These are phyloP conservation scores for Anas capensis DNA, from an alignment of 2,797 vertebrate species.

Conservation along the genomic window DNA sequence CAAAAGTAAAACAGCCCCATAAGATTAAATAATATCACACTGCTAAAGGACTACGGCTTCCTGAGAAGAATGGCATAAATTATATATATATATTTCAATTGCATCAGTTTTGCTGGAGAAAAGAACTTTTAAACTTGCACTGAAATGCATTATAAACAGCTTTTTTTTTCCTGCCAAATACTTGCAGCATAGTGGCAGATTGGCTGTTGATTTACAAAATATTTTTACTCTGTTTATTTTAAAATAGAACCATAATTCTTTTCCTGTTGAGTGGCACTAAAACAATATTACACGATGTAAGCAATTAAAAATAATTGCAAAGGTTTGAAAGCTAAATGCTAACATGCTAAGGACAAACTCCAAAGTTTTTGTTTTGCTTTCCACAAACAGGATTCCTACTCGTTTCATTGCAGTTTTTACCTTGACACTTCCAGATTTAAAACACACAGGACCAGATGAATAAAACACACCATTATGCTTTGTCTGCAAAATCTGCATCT, in stretches of 20 bases:
- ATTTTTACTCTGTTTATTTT: conserved; percentile 10
- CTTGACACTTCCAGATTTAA: not conserved
- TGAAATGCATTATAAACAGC: not conserved
- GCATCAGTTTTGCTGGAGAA: not conserved
- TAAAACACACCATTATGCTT: not conserved
- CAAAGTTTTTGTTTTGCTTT: not conserved
- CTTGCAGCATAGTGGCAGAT: not conserved
- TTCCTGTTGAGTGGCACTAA: not conserved
- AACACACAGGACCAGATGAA: not conserved
- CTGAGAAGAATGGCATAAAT: not conserved
- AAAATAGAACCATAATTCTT: not conserved
- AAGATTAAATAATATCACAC: not conserved
- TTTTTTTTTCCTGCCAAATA: not conserved
- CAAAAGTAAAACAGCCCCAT: not conserved
- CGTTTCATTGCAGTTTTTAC: not conserved
- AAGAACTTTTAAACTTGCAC: not conserved
- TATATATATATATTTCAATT: not conserved
- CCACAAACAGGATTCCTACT: not conserved
- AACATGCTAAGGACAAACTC: not conserved
- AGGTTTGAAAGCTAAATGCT: not conserved
- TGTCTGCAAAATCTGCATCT: not conserved
- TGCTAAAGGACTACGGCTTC: not conserved
- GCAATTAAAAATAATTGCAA: conserved; percentile 3
- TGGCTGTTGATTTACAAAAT: not conserved
- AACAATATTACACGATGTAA: not conserved